Evolutionary conservation across 2,797 vertebrate species (phyloP).

Genomic region (Anas bahamensis): DNA sequence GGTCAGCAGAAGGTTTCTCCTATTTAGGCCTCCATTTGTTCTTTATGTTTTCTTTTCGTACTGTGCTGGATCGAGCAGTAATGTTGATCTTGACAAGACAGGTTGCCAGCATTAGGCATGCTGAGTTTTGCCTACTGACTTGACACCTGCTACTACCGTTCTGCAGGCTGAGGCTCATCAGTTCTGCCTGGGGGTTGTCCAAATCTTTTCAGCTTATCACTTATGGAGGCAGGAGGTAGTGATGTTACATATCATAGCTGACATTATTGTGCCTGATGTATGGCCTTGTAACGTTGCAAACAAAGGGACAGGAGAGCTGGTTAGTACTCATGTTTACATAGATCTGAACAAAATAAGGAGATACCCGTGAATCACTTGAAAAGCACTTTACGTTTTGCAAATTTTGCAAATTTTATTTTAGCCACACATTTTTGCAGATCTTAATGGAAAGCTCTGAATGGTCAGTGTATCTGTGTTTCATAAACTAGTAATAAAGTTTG

Average conservation of each 20-base stretch:
- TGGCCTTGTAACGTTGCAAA: neutral
- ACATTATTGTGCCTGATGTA: neutral
- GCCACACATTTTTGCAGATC: neutral
- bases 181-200: slow-evolving; percentile 6
- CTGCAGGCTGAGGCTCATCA: neutral
- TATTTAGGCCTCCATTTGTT: slow-evolving; percentile 36
- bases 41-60: neutral
- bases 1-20: slow-evolving; percentile 39
- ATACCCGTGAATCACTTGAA: neutral
- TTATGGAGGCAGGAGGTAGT: slow-evolving; percentile 1
- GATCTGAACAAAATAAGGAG: neutral
- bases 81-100: slow-evolving; percentile 9
- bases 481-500: neutral
- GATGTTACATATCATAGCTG: neutral
- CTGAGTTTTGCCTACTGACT: slow-evolving; percentile 54
- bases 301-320: neutral
- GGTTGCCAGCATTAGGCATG: slow-evolving; percentile 25
- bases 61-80: neutral
- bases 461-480: neutral
- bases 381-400: neutral
- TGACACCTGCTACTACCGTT: slow-evolving; percentile 37
- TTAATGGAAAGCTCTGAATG: neutral
- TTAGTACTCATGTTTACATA: neutral
- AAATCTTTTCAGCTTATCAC: slow-evolving; percentile 1
- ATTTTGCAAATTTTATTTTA: neutral